These are phyloP conservation scores for Strix occidentalis DNA, from an alignment of 2,797 vertebrate genomes.

Conservation along the genomic window DNA sequence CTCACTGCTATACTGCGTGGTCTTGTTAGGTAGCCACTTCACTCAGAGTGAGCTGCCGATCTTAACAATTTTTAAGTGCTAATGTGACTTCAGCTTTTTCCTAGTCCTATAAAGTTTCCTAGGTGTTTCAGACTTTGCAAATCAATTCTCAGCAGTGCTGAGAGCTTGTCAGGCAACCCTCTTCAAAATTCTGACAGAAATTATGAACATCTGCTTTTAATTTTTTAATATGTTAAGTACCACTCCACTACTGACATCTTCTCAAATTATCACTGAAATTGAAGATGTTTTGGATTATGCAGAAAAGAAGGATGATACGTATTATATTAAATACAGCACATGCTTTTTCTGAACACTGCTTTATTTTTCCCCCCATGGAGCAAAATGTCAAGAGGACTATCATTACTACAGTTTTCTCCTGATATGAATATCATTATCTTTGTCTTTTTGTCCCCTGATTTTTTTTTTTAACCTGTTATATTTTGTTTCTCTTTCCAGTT, in stretches of 20 bases:
- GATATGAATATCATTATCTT: background rate
- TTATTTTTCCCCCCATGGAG: background rate
- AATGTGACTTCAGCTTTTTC: background rate
- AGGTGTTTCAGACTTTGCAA: conserved; percentile 23
- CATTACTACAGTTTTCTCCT: background rate
- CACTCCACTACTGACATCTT: conserved; percentile 38
- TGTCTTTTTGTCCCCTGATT: background rate
- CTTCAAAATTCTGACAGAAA: conserved; percentile 30
- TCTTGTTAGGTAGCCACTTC: background rate
- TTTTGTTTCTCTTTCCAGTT: background rate
- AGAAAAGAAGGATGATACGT: background rate
- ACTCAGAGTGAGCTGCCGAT: background rate
- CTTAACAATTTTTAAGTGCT: background rate
- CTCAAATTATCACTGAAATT: background rate
- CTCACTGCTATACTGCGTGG: background rate
- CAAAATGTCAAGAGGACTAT: conserved; percentile 48
- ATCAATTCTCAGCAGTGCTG: background rate
- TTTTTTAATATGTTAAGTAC: conserved; percentile 61
- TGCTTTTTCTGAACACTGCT: background rate
- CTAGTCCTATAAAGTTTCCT: background rate
- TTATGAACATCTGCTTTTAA: conserved; percentile 32
- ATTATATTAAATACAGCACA: background rate
- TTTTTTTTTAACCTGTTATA: background rate
- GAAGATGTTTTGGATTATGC: background rate
- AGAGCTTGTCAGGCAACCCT: conserved; percentile 31